These are phyloP conservation scores for Rhogogaster chlorosoma DNA, from an alignment of 2,888 invertebrate genomes.

Conservation along the genomic window DNA sequence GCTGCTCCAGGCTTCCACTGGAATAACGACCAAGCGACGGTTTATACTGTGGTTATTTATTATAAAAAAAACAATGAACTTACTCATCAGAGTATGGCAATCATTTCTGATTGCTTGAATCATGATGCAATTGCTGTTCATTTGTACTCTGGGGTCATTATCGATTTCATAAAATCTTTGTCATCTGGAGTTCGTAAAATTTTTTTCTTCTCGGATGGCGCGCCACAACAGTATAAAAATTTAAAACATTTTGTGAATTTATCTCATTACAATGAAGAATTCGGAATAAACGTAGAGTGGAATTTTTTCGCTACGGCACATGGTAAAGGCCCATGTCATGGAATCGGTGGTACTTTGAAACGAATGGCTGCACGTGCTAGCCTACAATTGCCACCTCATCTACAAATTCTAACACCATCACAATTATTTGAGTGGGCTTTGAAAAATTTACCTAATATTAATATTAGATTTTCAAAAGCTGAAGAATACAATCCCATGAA, in stretches of 20 bases:
- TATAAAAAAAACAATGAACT: too few species aligned
- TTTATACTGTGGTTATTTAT: too few species aligned
- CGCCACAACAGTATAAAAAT: conserved; percentile 18
- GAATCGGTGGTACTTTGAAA: neutral
- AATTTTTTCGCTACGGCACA: conserved; percentile 14
- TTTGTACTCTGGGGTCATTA: neutral
- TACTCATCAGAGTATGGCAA: too few species aligned
- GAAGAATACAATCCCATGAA: neutral
- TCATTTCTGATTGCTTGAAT: too few species aligned
- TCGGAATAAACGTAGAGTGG: conserved; percentile 2
- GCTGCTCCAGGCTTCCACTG: conserved; percentile 47
- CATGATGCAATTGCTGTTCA: conserved; percentile 38
- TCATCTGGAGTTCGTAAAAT: neutral
- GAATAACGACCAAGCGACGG: too few species aligned
- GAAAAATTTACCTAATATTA: neutral
- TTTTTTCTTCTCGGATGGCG: conserved; percentile 11
- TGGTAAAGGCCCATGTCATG: neutral
- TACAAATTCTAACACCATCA: too few species aligned
- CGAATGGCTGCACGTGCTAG: neutral
- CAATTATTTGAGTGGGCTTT: conserved; percentile 17
- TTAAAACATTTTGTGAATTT: neutral
- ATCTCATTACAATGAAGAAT: conserved; percentile 14
- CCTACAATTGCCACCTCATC: conserved; percentile 9
- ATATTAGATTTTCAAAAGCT: conserved; percentile 1
- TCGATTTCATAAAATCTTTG: conserved; percentile 10